Conservation (phyloP, 2,888 invertebrate genomes). For the Bedellia somnulentella region DNA sequence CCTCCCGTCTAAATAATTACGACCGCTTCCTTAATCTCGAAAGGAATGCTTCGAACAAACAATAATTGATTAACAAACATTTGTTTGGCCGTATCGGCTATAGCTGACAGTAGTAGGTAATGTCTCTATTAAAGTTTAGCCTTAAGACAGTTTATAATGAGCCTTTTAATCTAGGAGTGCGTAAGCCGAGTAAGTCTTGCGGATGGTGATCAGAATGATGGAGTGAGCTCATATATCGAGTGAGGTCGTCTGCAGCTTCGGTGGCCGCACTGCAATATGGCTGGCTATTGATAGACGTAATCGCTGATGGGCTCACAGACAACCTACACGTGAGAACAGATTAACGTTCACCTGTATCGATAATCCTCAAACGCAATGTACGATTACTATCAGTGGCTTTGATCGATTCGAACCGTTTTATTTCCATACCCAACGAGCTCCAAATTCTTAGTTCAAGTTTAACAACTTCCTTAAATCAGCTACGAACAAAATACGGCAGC, state of each 20-base stretch:
- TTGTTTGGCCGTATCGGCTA: constrained; percentile 27
- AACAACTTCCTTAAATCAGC: too few relatives aligned
- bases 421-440: too few relatives aligned
- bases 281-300: too few relatives aligned
- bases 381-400: too few relatives aligned
- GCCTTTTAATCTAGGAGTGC: constrained; percentile 41
- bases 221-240: constrained; percentile 36
- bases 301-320: constrained; percentile 26
- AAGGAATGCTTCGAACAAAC: constrained; percentile 17
- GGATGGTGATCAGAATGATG: constrained; percentile 49
- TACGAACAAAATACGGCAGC: too few relatives aligned
- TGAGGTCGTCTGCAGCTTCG: constrained; percentile 1
- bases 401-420: too few relatives aligned
- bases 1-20: constrained; percentile 26
- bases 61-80: constrained; percentile 30
- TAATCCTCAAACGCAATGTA: constrained; percentile 45
- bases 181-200: constrained; percentile 49
- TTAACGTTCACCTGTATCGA: constrained; percentile 40
- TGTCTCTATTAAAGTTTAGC: constrained; percentile 58
- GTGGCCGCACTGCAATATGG: constrained; percentile 22
- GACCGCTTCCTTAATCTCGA: constrained; percentile 25
- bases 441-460: too few relatives aligned
- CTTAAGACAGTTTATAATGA: constrained; percentile 53
- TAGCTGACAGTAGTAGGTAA: constrained; percentile 37
- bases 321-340: constrained; percentile 44